A percentile compares a stretch with the other conserved stretches of the same genome.
Evolutionary conservation across 2,797 vertebrate species (phyloP).

Genomic region (Emydoidea blandingii): DNA sequence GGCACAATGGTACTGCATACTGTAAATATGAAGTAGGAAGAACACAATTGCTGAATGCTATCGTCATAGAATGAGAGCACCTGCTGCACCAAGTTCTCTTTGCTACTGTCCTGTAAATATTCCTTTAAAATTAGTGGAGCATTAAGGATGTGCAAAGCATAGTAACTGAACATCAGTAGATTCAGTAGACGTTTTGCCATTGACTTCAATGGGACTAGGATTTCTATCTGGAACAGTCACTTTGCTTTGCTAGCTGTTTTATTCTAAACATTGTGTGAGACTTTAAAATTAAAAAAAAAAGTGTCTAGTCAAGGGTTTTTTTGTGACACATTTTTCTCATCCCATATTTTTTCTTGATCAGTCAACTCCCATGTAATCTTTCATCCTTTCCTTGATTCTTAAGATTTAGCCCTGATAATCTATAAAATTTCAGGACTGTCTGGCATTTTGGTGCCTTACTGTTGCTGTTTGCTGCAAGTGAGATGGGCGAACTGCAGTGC

Average conservation of each 20-base stretch:
- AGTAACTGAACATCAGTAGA: not conserved
- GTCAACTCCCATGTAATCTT: not conserved
- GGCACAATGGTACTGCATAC: fast-evolving
- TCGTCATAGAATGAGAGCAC: not conserved
- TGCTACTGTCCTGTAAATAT: not conserved
- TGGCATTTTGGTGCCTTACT: not conserved
- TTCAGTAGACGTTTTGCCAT: not conserved
- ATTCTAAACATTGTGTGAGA: fast-evolving
- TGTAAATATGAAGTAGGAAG: not conserved
- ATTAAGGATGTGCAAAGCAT: not conserved
- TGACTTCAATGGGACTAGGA: not conserved
- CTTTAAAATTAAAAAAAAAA: fast-evolving
- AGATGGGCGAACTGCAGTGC: fast-evolving
- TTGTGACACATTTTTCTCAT: not conserved
- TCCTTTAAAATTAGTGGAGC: not conserved
- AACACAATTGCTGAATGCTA: fast-evolving
- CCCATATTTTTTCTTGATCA: not conserved
- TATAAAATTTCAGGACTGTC: not conserved
- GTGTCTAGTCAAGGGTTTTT: not conserved
- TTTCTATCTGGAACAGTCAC: not conserved
- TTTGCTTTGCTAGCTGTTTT: not conserved
- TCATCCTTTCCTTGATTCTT: not conserved
- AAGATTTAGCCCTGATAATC: not conserved
- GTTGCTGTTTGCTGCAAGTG: not conserved
- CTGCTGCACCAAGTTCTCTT: not conserved